Conservation (phyloP, 1,140 invertebrate genomes). For the Apis cerana region DNA sequence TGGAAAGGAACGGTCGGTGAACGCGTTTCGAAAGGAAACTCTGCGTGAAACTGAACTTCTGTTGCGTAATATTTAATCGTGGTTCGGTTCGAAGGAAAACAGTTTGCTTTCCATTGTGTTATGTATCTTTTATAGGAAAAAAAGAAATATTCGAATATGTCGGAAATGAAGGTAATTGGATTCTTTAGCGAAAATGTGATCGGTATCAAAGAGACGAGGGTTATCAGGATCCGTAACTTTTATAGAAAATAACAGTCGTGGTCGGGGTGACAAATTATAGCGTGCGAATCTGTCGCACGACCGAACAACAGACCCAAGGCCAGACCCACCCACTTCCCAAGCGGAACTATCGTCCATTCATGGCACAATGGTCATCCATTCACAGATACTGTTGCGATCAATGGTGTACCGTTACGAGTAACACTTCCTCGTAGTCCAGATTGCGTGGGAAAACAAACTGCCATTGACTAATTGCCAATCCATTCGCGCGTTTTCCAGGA, state of each 20-base stretch:
- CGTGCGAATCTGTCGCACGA: conserved; percentile 55
- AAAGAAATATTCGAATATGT: too few relatives aligned
- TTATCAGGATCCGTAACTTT: not conserved
- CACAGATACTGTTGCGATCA: conserved; percentile 52
- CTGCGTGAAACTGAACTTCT: not conserved
- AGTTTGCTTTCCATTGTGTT: not conserved
- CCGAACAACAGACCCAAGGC: conserved; percentile 59
- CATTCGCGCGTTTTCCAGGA: not conserved
- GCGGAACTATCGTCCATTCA: conserved; percentile 63
- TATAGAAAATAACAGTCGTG: not conserved
- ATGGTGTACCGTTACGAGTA: conserved; percentile 58
- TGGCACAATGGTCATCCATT: conserved; percentile 57
- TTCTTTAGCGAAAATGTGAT: not conserved
- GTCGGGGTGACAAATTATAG: conserved; percentile 28
- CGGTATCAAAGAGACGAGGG: not conserved
- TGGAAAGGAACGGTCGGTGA: not conserved
- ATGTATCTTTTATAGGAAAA: not conserved
- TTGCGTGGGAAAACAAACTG: conserved; percentile 59
- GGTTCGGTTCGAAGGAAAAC: not conserved
- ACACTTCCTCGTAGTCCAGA: conserved; percentile 40
- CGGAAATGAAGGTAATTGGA: too few relatives aligned
- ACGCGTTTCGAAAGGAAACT: not conserved
- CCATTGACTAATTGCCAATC: conserved; percentile 26
- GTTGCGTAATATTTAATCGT: not conserved
- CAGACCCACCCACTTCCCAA: conserved; percentile 65